Evolutionary conservation across 2,113 vertebrate species (phyloP).

Genomic region (Tragelaphus scriptus): DNA sequence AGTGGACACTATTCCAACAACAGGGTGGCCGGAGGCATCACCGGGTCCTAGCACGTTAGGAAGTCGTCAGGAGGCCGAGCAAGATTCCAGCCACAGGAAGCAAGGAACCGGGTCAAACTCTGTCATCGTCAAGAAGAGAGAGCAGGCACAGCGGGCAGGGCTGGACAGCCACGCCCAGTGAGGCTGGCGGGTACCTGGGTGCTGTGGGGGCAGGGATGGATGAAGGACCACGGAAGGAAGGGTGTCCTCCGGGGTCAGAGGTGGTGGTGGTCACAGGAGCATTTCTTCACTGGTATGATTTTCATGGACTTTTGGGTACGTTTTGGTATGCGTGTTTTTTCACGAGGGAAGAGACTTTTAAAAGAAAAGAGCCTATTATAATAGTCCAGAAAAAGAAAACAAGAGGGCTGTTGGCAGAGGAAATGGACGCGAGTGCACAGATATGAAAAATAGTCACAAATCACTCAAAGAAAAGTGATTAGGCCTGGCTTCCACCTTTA

Average conservation of each 20-base stretch:
- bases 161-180: background rate
- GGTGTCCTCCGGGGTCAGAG: background rate
- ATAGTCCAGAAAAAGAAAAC: background rate
- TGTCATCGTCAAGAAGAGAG: background rate
- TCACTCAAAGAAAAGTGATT: background rate
- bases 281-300: fast-evolving
- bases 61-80: background rate
- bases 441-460: background rate
- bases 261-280: fast-evolving
- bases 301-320: background rate
- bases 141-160: fast-evolving
- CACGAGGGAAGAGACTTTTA: background rate
- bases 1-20: background rate
- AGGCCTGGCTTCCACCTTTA: background rate
- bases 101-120: background rate
- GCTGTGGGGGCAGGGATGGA: fast-evolving
- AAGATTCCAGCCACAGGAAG: background rate
- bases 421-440: background rate
- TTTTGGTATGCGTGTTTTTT: background rate
- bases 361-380: background rate
- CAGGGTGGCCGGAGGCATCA: fast-evolving
- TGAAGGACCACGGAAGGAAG: fast-evolving
- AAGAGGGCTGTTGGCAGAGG: background rate
- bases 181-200: fast-evolving
- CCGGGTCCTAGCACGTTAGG: background rate